phyloP scores from a whole-genome alignment of 2,888 invertebrate species.

The Epinotia demarniana region DNA sequence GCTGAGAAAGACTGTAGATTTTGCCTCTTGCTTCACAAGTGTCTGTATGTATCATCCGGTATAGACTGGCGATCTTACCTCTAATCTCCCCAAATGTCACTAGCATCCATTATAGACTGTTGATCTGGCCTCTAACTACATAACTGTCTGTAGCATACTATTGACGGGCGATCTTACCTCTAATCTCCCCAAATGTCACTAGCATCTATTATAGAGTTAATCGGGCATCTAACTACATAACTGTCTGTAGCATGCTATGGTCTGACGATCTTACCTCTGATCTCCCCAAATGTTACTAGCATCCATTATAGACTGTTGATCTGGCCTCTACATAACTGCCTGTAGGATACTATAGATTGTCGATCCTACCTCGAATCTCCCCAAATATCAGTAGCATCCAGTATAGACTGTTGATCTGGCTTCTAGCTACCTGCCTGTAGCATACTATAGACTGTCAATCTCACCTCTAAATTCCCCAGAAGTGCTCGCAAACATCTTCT shows the following conservation, averaged over 20 bases:
- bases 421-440: no score
- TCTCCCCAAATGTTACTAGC: not conserved
- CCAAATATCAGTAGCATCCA: not conserved
- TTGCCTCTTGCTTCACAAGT: not conserved
- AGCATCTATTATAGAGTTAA: no score
- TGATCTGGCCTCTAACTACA: no score
- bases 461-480: slow-evolving; percentile 54
- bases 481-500: slow-evolving; percentile 69
- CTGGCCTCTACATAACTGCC: no score
- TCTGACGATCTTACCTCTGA: slow-evolving; percentile 28
- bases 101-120: no score
- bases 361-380: slow-evolving; percentile 26
- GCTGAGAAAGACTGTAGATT: not conserved
- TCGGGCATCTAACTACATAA: no score
- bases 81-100: not conserved
- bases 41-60: not conserved
- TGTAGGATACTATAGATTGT: no score
- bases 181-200: slow-evolving; percentile 45
- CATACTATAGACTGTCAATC: not conserved
- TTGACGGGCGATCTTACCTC: slow-evolving; percentile 22
- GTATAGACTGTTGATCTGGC: no score
- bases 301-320: no score
- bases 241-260: no score
- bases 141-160: no score
- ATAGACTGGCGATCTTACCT: not conserved